Evolutionary conservation across 30 jellyfish, hydroid and myxozoan species (phyloP), one percentile per base, ranked within the genome.

Genomic region (Chrysaora quinquecirrha): DNA sequence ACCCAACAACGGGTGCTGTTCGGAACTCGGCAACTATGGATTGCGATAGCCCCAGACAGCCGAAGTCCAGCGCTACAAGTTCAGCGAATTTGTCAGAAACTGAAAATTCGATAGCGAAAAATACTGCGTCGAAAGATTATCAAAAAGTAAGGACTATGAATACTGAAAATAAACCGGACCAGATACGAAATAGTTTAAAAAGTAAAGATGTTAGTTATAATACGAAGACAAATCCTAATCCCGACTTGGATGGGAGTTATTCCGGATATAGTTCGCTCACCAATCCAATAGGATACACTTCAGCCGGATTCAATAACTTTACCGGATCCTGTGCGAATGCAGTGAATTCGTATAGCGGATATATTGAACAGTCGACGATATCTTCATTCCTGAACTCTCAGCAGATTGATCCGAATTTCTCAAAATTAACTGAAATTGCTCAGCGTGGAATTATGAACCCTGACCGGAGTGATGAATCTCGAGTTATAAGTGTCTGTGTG

Each of bases 1-100:
- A 91, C 34, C 96, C 98, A 18, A 90, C 97, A 16, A 75, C 95
- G 16, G 95, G 95, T 65, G 96, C 80, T 32, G 85, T 75, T 34
- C 87, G 98, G 22, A 56, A 73, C 30, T 84, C 96, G 0, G 84
- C 85, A 14, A 80, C 87, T 29, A 91, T 91, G 98, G 98, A 91
- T 65, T 91, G 98, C 64, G 98, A 91, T 48, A 86, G 96, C 84
- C 98, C 98, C 71, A 87, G 82, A 14, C 93, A 72, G 64, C 80
- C 78, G 56, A 79, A 73, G 34, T 24, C 76, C 20, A 23, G 82
- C 20, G 69, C 76, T 10, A 49, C 29, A 49, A 72, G 63, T 29
- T 68, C 27, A 10, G 34, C 73, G 71, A 75, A 68, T 22, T 30
- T 31, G 19, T 18, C 60, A 20, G 60, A 70, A 60, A 30, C 60